phyloP scores from a whole-genome alignment of 2,888 invertebrate genomes.

The Tetragonisca angustula region DNA sequence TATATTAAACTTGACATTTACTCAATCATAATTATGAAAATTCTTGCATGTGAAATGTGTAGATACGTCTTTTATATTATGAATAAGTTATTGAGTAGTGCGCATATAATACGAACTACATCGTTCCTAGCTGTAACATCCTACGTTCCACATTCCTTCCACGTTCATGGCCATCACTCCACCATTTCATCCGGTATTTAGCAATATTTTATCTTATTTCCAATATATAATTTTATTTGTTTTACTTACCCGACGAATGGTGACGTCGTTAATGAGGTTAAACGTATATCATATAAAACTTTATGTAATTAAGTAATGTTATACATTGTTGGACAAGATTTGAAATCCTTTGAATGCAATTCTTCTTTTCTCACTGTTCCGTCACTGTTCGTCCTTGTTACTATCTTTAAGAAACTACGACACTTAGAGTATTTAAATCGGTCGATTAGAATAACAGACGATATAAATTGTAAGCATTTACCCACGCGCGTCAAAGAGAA shows the following conservation, averaged over 20 bases:
- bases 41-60: not conserved
- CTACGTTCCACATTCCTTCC: not conserved
- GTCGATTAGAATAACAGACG: conserved; percentile 1
- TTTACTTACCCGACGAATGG: not conserved
- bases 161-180: not conserved
- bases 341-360: not conserved
- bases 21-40: not conserved
- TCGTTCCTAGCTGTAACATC: not conserved
- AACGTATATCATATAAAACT: not conserved
- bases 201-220: not conserved
- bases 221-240: not conserved
- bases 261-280: not conserved
- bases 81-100: not conserved
- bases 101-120: not conserved
- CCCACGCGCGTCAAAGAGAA: not conserved
- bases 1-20: not conserved
- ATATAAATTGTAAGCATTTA: not conserved
- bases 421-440: not conserved
- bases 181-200: not conserved
- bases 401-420: not conserved
- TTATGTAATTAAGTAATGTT: not conserved
- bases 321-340: no score
- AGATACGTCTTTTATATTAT: not conserved
- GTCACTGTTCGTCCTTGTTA: conserved; percentile 1
- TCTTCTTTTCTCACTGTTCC: not conserved